phyloP scores from a whole-genome alignment of 2,113 vertebrate genomes.

The Dicrurus megarhynchus region DNA sequence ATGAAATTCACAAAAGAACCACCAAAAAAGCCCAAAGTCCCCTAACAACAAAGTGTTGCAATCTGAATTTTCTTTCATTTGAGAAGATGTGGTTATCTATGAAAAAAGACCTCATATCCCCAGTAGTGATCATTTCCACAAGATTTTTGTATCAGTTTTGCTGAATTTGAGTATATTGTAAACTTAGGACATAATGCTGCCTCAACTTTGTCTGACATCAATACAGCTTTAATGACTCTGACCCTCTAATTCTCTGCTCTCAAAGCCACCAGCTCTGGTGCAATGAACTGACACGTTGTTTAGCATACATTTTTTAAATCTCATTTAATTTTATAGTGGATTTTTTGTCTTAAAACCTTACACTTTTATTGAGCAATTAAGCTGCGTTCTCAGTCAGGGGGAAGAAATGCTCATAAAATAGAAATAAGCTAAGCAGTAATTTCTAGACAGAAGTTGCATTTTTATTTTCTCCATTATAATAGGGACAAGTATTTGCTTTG shows the following conservation, averaged over 20 bases:
- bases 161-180: neutral
- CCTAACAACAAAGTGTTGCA: neutral
- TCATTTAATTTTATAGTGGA: constrained; percentile 74
- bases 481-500: constrained; percentile 44
- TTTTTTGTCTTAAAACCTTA: constrained; percentile 49
- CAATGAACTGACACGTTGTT: constrained; percentile 58
- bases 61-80: neutral
- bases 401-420: constrained; percentile 40
- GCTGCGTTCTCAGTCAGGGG: constrained; percentile 19
- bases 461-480: constrained; percentile 52
- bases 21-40: neutral
- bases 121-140: neutral
- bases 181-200: neutral
- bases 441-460: constrained; percentile 47
- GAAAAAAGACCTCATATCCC: neutral
- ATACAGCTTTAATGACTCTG: constrained; percentile 31
- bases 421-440: constrained; percentile 50
- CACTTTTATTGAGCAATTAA: constrained; percentile 75
- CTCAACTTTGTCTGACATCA: constrained; percentile 17
- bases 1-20: neutral
- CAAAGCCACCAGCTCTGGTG: constrained; percentile 4
- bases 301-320: constrained; percentile 69
- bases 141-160: neutral
- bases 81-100: neutral
- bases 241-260: constrained; percentile 58